phyloP scores from a whole-genome alignment of 2,797 vertebrate species.

The Benthosema pterotum region DNA sequence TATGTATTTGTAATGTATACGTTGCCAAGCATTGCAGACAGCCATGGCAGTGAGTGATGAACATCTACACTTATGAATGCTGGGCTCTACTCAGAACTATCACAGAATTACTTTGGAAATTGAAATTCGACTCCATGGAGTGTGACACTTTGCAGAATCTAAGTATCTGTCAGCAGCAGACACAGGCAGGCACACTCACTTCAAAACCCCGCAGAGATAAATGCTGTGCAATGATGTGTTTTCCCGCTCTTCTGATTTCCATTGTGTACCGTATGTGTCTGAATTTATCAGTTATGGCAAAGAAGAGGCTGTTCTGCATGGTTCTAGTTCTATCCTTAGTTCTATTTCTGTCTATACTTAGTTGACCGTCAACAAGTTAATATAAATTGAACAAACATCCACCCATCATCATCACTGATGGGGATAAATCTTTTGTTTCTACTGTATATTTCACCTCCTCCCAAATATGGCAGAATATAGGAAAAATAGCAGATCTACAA shows the following conservation, averaged over 20 bases:
- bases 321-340: too few relatives aligned
- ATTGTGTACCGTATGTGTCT: too few relatives aligned
- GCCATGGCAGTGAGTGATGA: constrained; percentile 2
- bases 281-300: background rate
- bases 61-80: constrained; percentile 10
- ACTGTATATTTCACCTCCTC: too few relatives aligned
- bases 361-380: too few relatives aligned
- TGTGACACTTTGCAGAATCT: constrained; percentile 7
- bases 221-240: too few relatives aligned
- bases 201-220: background rate
- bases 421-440: too few relatives aligned
- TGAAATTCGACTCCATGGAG: constrained; percentile 2
- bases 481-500: too few relatives aligned
- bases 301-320: background rate
- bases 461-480: too few relatives aligned
- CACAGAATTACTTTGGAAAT: constrained; percentile 1
- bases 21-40: constrained; percentile 13
- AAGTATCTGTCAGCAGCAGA: background rate
- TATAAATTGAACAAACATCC: constrained; percentile 18
- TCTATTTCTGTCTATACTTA: constrained; percentile 6
- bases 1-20: too few relatives aligned
- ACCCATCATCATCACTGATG: background rate
- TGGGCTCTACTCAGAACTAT: background rate
- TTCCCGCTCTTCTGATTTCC: background rate
- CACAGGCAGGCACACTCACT: background rate